phyloP scores from a whole-genome alignment of 2,797 vertebrate genomes.

The Aulostomus chinensis region DNA sequence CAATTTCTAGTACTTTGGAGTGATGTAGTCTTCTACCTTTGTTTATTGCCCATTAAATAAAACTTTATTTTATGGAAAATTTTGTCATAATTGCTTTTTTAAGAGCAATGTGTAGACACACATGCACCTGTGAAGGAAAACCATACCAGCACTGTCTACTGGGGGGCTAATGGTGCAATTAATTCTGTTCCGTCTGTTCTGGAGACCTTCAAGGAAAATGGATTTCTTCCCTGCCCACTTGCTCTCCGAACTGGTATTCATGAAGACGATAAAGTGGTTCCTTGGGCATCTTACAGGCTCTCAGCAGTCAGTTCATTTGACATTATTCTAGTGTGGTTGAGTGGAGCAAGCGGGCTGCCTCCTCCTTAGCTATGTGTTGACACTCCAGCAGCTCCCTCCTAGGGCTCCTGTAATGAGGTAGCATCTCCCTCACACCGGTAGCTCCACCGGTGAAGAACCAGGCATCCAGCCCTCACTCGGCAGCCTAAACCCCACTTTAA shows the following conservation, averaged over 20 bases:
- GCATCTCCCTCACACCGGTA: slow-evolving; percentile 50
- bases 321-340: slow-evolving; percentile 86
- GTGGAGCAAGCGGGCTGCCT: slow-evolving; percentile 31
- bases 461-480: slow-evolving; percentile 32
- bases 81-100: slow-evolving; percentile 94
- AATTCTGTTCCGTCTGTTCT: slow-evolving; percentile 97
- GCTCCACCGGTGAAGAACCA: too few species aligned
- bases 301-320: slow-evolving; percentile 89
- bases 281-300: slow-evolving; percentile 88
- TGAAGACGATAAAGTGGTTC: slow-evolving; percentile 95
- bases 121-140: slow-evolving; percentile 92
- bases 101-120: slow-evolving; percentile 90
- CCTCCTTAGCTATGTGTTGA: slow-evolving; percentile 67
- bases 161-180: slow-evolving; percentile 95
- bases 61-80: slow-evolving; percentile 91
- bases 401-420: slow-evolving; percentile 67
- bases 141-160: slow-evolving; percentile 91
- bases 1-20: slow-evolving; percentile 83
- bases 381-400: slow-evolving; percentile 83
- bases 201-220: slow-evolving; percentile 96
- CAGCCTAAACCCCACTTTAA: slow-evolving; percentile 42
- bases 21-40: slow-evolving; percentile 88
- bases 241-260: slow-evolving; percentile 92
- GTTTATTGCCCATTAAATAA: slow-evolving; percentile 95
- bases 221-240: slow-evolving; percentile 73